Evolutionary conservation across 2,888 invertebrate genomes (phyloP).

Genomic region (Drosophila imparisetae): DNA sequence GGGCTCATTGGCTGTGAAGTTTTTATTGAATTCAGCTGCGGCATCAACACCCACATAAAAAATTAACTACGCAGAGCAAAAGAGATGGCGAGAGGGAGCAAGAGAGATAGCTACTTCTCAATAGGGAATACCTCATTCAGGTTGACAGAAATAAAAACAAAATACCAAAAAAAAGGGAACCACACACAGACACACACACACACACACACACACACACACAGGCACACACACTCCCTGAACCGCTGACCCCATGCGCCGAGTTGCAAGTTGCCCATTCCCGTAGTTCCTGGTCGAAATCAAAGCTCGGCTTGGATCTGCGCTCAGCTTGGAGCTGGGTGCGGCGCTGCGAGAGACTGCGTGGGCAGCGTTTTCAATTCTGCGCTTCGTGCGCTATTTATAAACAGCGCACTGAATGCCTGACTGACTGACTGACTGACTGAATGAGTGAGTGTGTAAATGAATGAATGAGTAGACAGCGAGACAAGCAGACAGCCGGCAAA

Average conservation of each 20-base stretch:
- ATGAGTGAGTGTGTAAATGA: slow-evolving; percentile 48
- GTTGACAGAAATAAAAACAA: slow-evolving; percentile 10
- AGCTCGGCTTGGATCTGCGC: not conserved
- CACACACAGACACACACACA: slow-evolving; percentile 9
- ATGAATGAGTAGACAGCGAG: slow-evolving; percentile 30
- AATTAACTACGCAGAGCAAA: not conserved
- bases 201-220: not conserved
- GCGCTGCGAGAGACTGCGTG: slow-evolving; percentile 55
- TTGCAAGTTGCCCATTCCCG: not conserved
- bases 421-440: slow-evolving; percentile 39
- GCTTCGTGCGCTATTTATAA: slow-evolving; percentile 70
- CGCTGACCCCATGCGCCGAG: slow-evolving; percentile 1
- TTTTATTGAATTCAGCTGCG: slow-evolving; percentile 73
- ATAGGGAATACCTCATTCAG: slow-evolving; percentile 16
- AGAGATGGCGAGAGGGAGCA: not conserved
- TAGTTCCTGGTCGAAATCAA: slow-evolving; percentile 1
- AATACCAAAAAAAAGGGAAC: not conserved
- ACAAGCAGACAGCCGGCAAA: slow-evolving; percentile 41
- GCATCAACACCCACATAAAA: slow-evolving; percentile 60
- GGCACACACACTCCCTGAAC: not conserved
- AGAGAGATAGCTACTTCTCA: slow-evolving; percentile 1
- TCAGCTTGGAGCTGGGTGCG: slow-evolving; percentile 26
- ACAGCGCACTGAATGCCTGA: slow-evolving; percentile 30
- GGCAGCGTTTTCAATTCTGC: slow-evolving; percentile 73
- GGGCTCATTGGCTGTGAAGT: slow-evolving; percentile 73